Conservation (phyloP, 2,113 vertebrate species). For the Anoplopoma fimbria region DNA sequence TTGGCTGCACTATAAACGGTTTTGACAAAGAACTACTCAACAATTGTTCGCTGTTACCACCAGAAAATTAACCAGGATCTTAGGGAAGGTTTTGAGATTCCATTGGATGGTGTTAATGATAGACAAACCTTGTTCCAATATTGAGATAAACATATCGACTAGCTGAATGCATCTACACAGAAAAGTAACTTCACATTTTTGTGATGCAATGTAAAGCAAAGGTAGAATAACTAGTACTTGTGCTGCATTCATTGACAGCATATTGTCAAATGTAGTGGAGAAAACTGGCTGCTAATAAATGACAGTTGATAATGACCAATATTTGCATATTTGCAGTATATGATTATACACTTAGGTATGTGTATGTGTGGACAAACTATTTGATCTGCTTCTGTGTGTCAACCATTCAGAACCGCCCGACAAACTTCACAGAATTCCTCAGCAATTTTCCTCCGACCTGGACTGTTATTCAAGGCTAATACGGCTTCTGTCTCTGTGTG, state of each 20-base stretch:
- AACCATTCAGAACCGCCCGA: not conserved
- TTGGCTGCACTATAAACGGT: not conserved
- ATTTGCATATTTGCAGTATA: not conserved
- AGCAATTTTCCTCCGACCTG: not conserved
- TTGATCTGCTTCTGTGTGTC: not conserved
- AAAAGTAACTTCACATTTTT: not conserved
- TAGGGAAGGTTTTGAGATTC: not conserved
- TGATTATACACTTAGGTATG: not conserved
- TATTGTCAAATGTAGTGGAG: not conserved
- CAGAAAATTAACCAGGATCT: too few relatives aligned
- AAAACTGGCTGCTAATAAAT: not conserved
- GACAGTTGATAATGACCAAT: not conserved
- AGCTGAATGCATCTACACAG: too few relatives aligned
- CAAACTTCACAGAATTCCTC: constrained; percentile 11
- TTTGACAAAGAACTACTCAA: too few relatives aligned
- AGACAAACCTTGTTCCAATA: not conserved
- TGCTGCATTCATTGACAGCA: not conserved
- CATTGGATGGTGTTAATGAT: not conserved
- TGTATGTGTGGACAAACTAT: not conserved
- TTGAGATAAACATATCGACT: not conserved
- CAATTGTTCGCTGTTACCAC: too few relatives aligned
- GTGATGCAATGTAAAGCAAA: not conserved
- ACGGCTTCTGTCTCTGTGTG: not conserved
- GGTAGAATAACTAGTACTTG: not conserved
- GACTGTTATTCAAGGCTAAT: not conserved